A percentile compares a stretch with the other conserved stretches of the same genome.
phyloP scores from a whole-genome alignment of 2,888 invertebrate genomes.

The Camptogramma bilineatum region DNA sequence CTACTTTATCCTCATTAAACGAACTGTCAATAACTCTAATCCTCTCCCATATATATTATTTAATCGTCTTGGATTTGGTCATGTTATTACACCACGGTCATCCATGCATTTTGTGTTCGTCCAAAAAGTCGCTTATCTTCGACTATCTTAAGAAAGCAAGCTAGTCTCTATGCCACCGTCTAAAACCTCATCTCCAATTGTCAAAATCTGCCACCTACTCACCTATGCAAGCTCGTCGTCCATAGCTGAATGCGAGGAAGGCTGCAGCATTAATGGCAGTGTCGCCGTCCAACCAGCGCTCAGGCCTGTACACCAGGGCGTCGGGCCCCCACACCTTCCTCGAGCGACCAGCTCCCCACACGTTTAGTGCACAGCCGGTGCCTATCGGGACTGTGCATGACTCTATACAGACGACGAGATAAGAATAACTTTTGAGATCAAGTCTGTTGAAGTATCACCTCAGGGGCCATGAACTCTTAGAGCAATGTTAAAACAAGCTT shows the following conservation, averaged over 20 bases:
- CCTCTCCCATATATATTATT: too few species aligned
- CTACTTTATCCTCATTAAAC: too few species aligned
- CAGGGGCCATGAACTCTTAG: too few species aligned
- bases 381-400: slow-evolving; percentile 61
- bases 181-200: not conserved
- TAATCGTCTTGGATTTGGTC: too few species aligned
- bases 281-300: slow-evolving; percentile 60
- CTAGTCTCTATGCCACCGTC: not conserved
- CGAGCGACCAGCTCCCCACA: slow-evolving; percentile 65
- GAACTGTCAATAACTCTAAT: too few species aligned
- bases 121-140: too few species aligned
- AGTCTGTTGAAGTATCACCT: too few species aligned
- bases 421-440: not conserved
- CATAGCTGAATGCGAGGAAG: slow-evolving; percentile 38
- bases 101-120: too few species aligned
- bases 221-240: slow-evolving; percentile 62
- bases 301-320: slow-evolving; percentile 59
- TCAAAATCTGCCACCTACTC: slow-evolving; percentile 10
- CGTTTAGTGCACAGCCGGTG: slow-evolving; percentile 54
- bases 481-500: too few species aligned
- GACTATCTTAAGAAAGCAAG: too few species aligned
- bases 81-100: too few species aligned
- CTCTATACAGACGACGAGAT: slow-evolving; percentile 46
- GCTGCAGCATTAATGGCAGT: slow-evolving; percentile 49
- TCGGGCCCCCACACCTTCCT: slow-evolving; percentile 61